Base-by-base conservation (phyloP, 2,888 invertebrate genomes). In the Arctia plantaginis region DNA sequence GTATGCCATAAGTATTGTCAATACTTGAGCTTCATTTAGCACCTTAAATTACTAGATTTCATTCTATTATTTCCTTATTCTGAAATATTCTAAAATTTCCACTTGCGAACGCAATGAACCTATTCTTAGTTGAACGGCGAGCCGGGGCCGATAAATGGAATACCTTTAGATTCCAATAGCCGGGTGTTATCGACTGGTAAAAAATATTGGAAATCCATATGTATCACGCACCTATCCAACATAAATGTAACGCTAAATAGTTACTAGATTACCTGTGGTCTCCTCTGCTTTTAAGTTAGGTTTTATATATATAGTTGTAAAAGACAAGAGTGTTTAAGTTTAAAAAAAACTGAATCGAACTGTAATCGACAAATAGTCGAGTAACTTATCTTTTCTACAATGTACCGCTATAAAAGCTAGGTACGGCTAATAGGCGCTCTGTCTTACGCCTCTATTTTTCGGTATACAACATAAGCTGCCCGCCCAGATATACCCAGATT, bases 151-250 rank as follows among this genome's bases (percentile, higher is more conserved):
- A 82, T 79, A 79, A 80, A 82, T 72, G 41, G 73, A 64, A 82
- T 74, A 76, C 79, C 76, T 82, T 79, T 65, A 75, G 75, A 71
- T 74, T 74, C 67, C 77, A 77, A 79, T 77, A 66, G 66, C 69
- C 67, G 73, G 71, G 55, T 76, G 75, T 77, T 79, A 79, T 74
- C 74, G 72, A 51, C 72, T 77, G 77, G 77, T 79, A 83, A 79
- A 74, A 80, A 74, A 77, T 83, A 78, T 80, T 74, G 72, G 67
- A 71, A 55, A 74, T 74, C 76, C 78, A 69, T 73, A 80, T 76
- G 67, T 83, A 73, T 78, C 72, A 74, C 73, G 72, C 64, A 69
- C 72, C 74, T 74, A 78, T 66, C 67, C 20, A 66, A 59, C 69
- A 64, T 76, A 69, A 81, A 78, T 74, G 73, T 66, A 23, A 68